Evolutionary conservation across 2,888 invertebrate genomes (phyloP).

Genomic region (Ptychoptera contaminata): DNA sequence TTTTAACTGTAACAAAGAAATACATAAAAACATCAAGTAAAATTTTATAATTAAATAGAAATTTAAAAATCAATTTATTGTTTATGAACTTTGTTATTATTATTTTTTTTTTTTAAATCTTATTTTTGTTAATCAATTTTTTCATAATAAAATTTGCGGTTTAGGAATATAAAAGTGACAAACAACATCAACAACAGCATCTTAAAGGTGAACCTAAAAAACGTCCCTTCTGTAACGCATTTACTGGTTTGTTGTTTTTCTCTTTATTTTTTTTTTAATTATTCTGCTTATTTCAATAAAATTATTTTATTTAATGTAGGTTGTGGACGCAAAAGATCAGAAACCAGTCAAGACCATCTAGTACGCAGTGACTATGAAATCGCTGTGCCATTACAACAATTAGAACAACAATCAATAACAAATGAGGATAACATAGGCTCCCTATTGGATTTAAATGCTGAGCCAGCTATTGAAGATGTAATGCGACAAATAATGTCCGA

Average conservation of each 20-base stretch:
- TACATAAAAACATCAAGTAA: too few relatives aligned
- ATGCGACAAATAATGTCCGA: constrained; percentile 65
- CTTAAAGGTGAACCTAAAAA: constrained; percentile 41
- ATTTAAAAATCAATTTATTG: too few relatives aligned
- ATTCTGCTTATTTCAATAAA: too few relatives aligned
- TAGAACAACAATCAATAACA: constrained; percentile 15
- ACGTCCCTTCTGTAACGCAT: constrained; percentile 77
- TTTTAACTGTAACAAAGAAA: too few relatives aligned
- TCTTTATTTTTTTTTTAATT: background rate
- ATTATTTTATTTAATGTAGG: constrained; percentile 35
- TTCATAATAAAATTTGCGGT: too few relatives aligned
- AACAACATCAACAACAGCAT: too few relatives aligned
- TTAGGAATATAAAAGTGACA: too few relatives aligned
- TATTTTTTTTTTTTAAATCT: too few relatives aligned
- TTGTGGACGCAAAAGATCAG: constrained; percentile 55
- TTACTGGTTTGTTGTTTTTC: constrained; percentile 45
- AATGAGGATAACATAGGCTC: constrained; percentile 49
- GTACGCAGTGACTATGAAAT: constrained; percentile 26
- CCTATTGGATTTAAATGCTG: constrained; percentile 48
- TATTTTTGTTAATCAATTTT: too few relatives aligned
- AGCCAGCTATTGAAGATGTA: constrained; percentile 55
- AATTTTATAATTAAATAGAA: too few relatives aligned
- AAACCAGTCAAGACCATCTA: constrained; percentile 15
- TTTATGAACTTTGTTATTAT: too few relatives aligned
- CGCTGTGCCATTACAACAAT: constrained; percentile 31